Evolutionary conservation across 2,888 invertebrate species (phyloP).

Genomic region (Idaea straminata): DNA sequence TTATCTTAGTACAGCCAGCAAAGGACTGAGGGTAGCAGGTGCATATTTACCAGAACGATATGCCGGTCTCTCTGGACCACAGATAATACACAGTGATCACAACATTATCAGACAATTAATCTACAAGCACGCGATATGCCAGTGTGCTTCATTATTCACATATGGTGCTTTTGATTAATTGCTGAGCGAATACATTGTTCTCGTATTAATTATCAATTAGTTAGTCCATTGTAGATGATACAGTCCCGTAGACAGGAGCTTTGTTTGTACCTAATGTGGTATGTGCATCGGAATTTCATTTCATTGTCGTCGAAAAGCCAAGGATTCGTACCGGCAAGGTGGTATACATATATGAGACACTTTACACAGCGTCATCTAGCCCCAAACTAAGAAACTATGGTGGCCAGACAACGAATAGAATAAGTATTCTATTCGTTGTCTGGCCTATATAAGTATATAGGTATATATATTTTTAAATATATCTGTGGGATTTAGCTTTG

Average conservation of each 20-base stretch:
- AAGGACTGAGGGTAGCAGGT: too few species aligned
- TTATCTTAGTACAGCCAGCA: too few species aligned
- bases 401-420: too few species aligned
- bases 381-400: too few species aligned
- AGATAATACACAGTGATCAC: neutral
- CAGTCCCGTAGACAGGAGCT: conserved; percentile 6
- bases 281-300: neutral
- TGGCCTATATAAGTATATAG: too few species aligned
- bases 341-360: too few species aligned
- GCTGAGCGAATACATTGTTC: conserved; percentile 43
- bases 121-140: conserved; percentile 50
- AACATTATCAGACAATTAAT: conserved; percentile 39
- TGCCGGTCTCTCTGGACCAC: too few species aligned
- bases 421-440: too few species aligned
- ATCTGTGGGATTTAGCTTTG: too few species aligned
- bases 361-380: too few species aligned
- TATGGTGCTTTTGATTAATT: conserved; percentile 53
- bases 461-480: too few species aligned
- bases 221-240: conserved; percentile 24
- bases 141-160: conserved; percentile 53
- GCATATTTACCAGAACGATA: too few species aligned
- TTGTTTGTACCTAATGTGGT: neutral
- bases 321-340: neutral
- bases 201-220: conserved; percentile 53
- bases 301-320: neutral